Base-by-base conservation (phyloP, 64 coral and sea anemone species). In the Actinia tenebrosa region DNA sequence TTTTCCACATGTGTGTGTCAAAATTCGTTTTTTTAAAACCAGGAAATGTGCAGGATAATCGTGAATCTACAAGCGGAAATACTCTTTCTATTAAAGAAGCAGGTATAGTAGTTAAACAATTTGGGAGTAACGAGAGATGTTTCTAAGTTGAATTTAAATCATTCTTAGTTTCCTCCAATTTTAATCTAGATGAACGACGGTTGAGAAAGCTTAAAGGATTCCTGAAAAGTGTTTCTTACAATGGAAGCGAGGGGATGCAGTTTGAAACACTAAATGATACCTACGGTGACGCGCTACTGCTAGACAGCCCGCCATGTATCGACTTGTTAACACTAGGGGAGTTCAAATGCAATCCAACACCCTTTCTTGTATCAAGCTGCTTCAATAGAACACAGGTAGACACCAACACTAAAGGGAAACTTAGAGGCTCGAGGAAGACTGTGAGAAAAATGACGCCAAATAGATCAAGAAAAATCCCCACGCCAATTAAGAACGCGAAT, bases 131-230 rank as follows among this genome's bases (percentile, higher is more conserved):
- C 30, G 26, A 10, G 13, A 14, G 15, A 1, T 11, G 10, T 75
- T 30, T 16, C 61, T 14, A 63, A 15, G 16, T 63, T 63, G 60
- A 63, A 13, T 17, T 37, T 37, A 37, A 37, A 37, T 37, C 0
- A 37, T 1, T 37, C 30, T 37, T 37, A 37, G 0, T 37, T 37
- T 37, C 30, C 30, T 37, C 30, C 30, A 37, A 37, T 66, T 66
- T 81, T 53, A 0, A 37, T 20, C 42, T 19, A 98, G 95, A 98
- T 56, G 92, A 98, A 55, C 86, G 92, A 7, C 89, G 95, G 52
- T 81, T 98, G 20, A 63, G 95, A 22, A 98, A 98, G 59, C 87
- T 98, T 0, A 98, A 94, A 89, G 92, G 94, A 14, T 98, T 89
- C 58, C 56, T 98, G 19, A 98, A 94, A 79, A 98, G 95, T 22